Evolutionary conservation across 2,888 invertebrate species (phyloP).

Genomic region (Mylabris sibirica): DNA sequence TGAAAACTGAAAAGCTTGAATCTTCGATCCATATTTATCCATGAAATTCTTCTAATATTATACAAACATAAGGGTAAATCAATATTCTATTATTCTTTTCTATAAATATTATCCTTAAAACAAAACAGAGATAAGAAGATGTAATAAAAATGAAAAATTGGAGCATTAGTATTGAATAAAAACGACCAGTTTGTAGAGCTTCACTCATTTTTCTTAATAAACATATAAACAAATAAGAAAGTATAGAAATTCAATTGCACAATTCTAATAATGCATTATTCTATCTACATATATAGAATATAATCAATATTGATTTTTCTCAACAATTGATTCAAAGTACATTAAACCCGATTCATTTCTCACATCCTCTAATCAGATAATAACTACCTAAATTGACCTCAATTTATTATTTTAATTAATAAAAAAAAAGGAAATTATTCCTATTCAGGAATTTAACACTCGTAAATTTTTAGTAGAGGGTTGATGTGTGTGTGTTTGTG

Average conservation of each 20-base stretch:
- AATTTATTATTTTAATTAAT: background rate
- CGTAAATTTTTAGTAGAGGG: conserved; percentile 11
- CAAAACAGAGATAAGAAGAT: background rate
- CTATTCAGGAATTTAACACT: background rate
- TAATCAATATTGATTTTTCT: conserved; percentile 7
- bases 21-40: no score
- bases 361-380: background rate
- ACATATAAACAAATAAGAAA: background rate
- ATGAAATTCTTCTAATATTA: no score
- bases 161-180: background rate
- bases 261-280: background rate
- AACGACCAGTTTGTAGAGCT: background rate
- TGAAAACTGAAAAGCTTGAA: no score
- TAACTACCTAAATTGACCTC: background rate
- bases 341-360: background rate
- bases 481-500: background rate
- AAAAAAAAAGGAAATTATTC: background rate
- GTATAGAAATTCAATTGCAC: background rate
- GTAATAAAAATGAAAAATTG: background rate
- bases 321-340: conserved; percentile 9
- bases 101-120: background rate
- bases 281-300: background rate
- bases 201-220: background rate
- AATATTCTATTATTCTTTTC: background rate
- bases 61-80: no score